A percentile compares a stretch with the other conserved stretches of the same genome.
phyloP scores from a whole-genome alignment of 2,113 vertebrate genomes.

The Aplodontia rufa region DNA sequence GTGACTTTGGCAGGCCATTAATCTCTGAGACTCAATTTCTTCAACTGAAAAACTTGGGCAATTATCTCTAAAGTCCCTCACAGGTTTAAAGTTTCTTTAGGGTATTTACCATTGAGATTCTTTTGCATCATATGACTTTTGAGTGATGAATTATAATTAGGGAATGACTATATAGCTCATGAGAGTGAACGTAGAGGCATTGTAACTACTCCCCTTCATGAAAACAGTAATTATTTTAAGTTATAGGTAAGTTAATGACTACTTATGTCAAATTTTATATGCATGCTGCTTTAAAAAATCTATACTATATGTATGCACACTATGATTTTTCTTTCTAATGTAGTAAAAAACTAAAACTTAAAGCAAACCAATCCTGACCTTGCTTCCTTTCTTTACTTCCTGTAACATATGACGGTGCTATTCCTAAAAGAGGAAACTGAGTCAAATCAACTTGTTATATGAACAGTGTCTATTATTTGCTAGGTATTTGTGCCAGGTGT shows the following conservation, averaged over 20 bases:
- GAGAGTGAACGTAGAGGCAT: not conserved
- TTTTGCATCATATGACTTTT: conserved; percentile 22
- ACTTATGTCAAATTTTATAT: conserved; percentile 30
- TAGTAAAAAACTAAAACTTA: not conserved
- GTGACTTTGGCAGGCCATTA: conserved; percentile 16
- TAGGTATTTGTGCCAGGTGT: not conserved
- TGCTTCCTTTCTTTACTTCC: conserved; percentile 3
- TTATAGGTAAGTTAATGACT: conserved; percentile 29
- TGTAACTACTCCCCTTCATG: not conserved
- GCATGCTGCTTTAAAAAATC: not conserved
- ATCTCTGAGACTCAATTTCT: conserved; percentile 25
- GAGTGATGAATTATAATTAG: conserved; percentile 34
- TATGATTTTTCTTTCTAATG: not conserved
- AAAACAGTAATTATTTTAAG: conserved; percentile 52
- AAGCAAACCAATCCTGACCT: not conserved
- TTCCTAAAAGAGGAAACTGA: not conserved
- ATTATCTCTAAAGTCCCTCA: not conserved
- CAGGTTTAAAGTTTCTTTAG: conserved; percentile 38
- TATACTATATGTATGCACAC: not conserved
- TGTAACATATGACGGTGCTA: not conserved
- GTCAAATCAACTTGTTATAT: conserved; percentile 2
- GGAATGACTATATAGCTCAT: not conserved
- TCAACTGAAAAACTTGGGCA: not conserved
- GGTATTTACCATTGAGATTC: not conserved
- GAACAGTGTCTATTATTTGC: not conserved